These are phyloP conservation scores for Lethrus apterus DNA, from an alignment of 1,140 invertebrate species.

Conservation along the genomic window DNA sequence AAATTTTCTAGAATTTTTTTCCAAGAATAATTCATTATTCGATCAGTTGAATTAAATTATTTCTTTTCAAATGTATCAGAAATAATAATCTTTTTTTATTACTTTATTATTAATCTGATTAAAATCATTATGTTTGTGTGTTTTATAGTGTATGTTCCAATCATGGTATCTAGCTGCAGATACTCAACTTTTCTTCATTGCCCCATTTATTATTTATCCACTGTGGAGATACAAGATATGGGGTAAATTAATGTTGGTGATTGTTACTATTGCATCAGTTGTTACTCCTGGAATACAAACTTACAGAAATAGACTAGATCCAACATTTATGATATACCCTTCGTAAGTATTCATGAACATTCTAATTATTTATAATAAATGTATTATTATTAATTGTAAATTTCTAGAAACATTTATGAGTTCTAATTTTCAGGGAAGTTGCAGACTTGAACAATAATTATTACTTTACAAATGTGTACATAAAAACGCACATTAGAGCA, in stretches of 20 bases:
- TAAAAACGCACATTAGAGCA: conserved; percentile 65
- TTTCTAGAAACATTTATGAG: too few species aligned
- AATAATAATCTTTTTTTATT: too few species aligned
- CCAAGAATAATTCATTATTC: too few species aligned
- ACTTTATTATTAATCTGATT: too few species aligned
- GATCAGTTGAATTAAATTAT: too few species aligned
- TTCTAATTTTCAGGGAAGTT: conserved; percentile 52
- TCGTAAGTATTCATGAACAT: conserved; percentile 46
- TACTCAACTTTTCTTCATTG: conserved; percentile 75
- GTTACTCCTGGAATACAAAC: conserved; percentile 56
- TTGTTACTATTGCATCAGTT: conserved; percentile 48
- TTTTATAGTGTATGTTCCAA: conserved; percentile 77
- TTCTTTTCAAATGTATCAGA: too few species aligned
- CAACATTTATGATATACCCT: conserved; percentile 57
- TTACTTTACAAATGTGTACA: conserved; percentile 56
- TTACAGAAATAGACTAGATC: conserved; percentile 51
- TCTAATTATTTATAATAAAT: conserved; percentile 13
- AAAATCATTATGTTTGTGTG: not conserved
- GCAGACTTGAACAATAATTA: conserved; percentile 52
- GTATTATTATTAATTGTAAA: too few species aligned
- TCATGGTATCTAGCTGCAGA: conserved; percentile 87
- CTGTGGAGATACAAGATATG: conserved; percentile 57
- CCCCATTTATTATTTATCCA: conserved; percentile 65
- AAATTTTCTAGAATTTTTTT: too few species aligned
- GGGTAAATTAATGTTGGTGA: conserved; percentile 46